phyloP scores from a whole-genome alignment of 2,797 vertebrate species.

The Lagodon rhomboides region DNA sequence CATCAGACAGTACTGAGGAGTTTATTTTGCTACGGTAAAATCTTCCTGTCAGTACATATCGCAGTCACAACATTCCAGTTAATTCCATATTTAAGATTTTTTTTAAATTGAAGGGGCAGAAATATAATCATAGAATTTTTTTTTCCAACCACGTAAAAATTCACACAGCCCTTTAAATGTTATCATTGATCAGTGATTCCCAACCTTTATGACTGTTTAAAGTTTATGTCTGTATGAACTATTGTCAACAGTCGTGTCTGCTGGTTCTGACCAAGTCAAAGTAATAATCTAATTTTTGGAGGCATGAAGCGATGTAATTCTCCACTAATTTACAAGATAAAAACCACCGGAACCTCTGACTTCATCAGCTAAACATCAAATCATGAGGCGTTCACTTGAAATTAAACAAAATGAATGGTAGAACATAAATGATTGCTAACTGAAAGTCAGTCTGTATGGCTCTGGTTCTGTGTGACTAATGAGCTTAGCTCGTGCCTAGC shows the following conservation, averaged over 20 bases:
- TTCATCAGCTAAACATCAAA: neutral
- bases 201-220: neutral
- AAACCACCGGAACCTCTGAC: neutral
- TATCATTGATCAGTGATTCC: neutral
- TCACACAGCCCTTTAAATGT: no score
- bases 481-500: slow-evolving; percentile 12
- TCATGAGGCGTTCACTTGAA: neutral
- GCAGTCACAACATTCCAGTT: neutral
- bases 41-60: neutral
- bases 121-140: no score
- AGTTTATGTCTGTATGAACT: neutral
- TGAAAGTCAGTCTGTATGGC: slow-evolving; percentile 11
- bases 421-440: neutral
- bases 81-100: no score
- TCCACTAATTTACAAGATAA: neutral
- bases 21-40: neutral
- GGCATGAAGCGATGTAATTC: neutral
- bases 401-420: neutral
- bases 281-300: no score
- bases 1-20: neutral
- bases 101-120: no score
- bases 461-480: slow-evolving; percentile 28
- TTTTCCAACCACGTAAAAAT: no score
- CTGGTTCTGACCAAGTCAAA: neutral
- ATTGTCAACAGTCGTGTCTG: neutral